Evolutionary conservation across 2,888 invertebrate genomes (phyloP).

Genomic region (Mesoligia furuncula): DNA sequence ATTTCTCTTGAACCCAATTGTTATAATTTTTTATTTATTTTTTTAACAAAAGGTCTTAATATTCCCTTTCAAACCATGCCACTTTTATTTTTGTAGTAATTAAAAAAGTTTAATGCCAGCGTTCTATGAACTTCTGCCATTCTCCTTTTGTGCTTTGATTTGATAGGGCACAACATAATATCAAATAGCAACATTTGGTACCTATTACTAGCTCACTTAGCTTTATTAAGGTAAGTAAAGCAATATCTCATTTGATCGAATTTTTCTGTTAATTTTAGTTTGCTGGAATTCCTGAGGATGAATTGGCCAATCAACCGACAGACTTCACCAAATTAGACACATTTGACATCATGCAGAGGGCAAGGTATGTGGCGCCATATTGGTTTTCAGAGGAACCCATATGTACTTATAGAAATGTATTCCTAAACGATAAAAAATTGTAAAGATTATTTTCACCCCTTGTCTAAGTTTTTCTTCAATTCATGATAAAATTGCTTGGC

Average conservation of each 20-base stretch:
- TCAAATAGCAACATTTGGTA: neutral
- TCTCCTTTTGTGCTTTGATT: too few species aligned
- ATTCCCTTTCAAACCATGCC: too few species aligned
- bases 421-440: neutral
- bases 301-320: constrained; percentile 93
- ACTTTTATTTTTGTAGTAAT: too few species aligned
- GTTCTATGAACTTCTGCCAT: too few species aligned
- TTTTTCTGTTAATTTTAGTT: constrained; percentile 72
- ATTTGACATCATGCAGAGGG: constrained; percentile 96
- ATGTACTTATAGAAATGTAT: neutral
- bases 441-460: neutral
- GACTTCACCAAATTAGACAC: constrained; percentile 95
- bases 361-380: constrained; percentile 91
- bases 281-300: constrained; percentile 93
- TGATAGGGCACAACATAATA: neutral
- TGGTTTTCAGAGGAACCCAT: neutral
- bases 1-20: too few species aligned
- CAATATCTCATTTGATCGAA: neutral
- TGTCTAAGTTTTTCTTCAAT: neutral
- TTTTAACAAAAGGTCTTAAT: too few species aligned
- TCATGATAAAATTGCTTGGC: neutral
- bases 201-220: neutral
- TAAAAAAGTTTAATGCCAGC: too few species aligned
- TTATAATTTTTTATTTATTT: too few species aligned
- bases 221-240: neutral